These are phyloP conservation scores for Lochmaea capreae DNA, from an alignment of 2,888 invertebrate genomes.

Conservation along the genomic window DNA sequence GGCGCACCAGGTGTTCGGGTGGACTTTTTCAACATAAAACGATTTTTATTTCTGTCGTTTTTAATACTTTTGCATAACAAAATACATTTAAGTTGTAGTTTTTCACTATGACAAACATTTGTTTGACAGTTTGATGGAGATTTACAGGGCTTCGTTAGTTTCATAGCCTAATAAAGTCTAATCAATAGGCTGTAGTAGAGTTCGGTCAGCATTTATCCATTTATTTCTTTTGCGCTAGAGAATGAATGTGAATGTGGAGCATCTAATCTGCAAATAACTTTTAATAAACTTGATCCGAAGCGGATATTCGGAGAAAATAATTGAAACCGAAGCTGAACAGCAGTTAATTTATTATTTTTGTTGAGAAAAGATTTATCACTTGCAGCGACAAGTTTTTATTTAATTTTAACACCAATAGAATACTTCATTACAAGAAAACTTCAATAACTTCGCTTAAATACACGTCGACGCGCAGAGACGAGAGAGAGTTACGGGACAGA, in stretches of 20 bases:
- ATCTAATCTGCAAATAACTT: conserved; percentile 51
- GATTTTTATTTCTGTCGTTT: conserved; percentile 43
- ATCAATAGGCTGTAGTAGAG: conserved; percentile 49
- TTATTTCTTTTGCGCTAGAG: conserved; percentile 51
- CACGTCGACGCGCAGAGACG: too few species aligned
- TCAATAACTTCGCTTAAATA: too few species aligned
- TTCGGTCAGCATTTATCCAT: conserved; percentile 49
- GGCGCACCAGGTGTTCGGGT: too few species aligned
- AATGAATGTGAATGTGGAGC: conserved; percentile 47
- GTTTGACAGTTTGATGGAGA: conserved; percentile 46
- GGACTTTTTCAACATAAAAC: too few species aligned
- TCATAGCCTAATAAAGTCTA: conserved; percentile 47
- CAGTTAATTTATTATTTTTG: too few species aligned
- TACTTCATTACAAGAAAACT: too few species aligned
- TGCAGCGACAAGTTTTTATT: too few species aligned
- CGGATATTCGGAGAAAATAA: neutral
- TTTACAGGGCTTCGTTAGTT: conserved; percentile 32
- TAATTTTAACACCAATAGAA: too few species aligned
- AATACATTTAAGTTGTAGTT: conserved; percentile 46
- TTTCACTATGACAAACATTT: conserved; percentile 46
- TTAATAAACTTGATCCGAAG: conserved; percentile 38
- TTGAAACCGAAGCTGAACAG: too few species aligned
- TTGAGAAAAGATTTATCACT: too few species aligned
- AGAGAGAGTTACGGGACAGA: too few species aligned
- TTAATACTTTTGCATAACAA: conserved; percentile 41